Base-by-base conservation (phyloP, 2,797 vertebrate species). In the Macrochelys suwanniensis region DNA sequence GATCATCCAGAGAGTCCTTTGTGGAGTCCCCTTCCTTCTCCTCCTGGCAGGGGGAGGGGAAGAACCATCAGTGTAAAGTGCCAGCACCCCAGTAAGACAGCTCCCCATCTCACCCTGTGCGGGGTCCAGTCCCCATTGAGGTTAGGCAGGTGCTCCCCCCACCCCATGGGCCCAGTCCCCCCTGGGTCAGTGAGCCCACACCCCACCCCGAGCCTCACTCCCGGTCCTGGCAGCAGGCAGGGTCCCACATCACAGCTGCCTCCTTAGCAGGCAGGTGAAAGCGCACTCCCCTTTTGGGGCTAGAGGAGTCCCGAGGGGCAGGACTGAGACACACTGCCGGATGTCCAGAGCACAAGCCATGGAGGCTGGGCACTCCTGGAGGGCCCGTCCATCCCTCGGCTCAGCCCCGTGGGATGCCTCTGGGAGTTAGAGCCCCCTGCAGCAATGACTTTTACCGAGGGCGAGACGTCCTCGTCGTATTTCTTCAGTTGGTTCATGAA, bases 401-500 rank as follows among this genome's bases (percentile, higher is more conserved):
- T 0, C 16, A 50, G 25, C 12, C 37, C 26, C 16, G 26, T 28
- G 74, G 74, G 74, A 76, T 26, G 13, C 45, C 45, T 77, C 45
- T 77, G 74, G 42, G 45, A 45, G 15, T 28, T 4, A 76, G 23
- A 7, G 42, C 42, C 11, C 25, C 7, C 10, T 17, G 59, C 54
- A 80, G 13, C 21, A 65, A 33, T 28, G 33, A 61, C 11, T 56
- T 99, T 98, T 97, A 99, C 99, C 94, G 98, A 98, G 77, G 99
- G 98, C 0, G 99, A 99, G 37, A 99, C 98, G 6, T 99, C 99
- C 37, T 99, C 99, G 0, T 99, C 99, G 0, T 99, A 99, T 91
- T 99, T 99, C 97, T 99, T 99, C 80, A 99, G 98, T 98, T 99
- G 99, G 96, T 99, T 99, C 99, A 99, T 99, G 97, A 99, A 99